These are phyloP conservation scores for Stenopsyche tienmushanensis DNA, from an alignment of 1,140 invertebrate genomes.

Conservation along the genomic window DNA sequence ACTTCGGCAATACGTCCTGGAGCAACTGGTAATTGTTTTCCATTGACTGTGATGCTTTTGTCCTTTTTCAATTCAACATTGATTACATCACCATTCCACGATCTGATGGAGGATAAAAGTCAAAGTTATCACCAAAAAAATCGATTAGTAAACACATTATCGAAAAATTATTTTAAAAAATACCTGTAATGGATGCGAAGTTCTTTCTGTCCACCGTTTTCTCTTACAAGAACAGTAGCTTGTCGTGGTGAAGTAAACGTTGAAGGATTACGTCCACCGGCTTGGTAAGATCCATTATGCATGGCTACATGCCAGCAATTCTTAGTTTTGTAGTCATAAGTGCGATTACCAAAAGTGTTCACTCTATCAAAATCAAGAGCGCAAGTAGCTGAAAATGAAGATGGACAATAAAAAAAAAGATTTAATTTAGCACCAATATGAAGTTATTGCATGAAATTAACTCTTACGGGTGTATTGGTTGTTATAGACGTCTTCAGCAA, in stretches of 20 bases:
- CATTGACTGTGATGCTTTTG: constrained; percentile 3
- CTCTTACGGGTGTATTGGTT: constrained; percentile 54
- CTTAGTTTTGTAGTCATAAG: constrained; percentile 56
- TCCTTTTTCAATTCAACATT: not conserved
- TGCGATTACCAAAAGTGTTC: constrained; percentile 62
- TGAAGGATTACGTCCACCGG: constrained; percentile 12
- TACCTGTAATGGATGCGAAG: constrained; percentile 51
- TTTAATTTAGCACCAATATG: too few species aligned
- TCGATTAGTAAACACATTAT: too few species aligned
- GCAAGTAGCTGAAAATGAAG: constrained; percentile 58
- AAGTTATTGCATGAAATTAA: too few species aligned
- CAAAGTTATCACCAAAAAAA: too few species aligned
- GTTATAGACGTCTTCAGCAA: constrained; percentile 46
- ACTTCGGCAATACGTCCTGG: not conserved
- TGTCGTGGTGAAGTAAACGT: constrained; percentile 36
- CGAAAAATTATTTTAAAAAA: too few species aligned
- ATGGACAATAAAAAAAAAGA: not conserved
- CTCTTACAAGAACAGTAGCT: constrained; percentile 44
- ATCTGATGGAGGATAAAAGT: too few species aligned
- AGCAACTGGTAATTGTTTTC: not conserved
- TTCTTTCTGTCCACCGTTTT: constrained; percentile 43
- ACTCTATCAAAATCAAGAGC: constrained; percentile 56
- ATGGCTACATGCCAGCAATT: constrained; percentile 63
- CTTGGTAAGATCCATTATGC: constrained; percentile 51
- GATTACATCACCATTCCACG: not conserved